These are phyloP conservation scores for Cyanoramphus novaezelandiae DNA, from an alignment of 2,113 vertebrate species.

Conservation along the genomic window DNA sequence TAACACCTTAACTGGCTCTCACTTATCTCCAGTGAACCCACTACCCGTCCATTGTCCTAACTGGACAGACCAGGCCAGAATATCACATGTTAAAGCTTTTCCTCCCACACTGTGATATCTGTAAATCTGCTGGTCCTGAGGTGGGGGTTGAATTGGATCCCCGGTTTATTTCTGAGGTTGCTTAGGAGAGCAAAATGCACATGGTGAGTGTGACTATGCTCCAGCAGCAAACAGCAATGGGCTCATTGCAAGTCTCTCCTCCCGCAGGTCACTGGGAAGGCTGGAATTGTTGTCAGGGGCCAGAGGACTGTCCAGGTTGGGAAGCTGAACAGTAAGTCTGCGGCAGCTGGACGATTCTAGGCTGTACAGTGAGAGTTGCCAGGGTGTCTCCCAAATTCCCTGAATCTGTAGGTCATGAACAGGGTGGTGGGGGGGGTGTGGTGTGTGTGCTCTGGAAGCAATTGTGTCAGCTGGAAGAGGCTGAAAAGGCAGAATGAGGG, in stretches of 20 bases:
- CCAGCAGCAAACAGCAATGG: neutral
- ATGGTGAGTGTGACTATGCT: neutral
- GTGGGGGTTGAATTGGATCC: neutral
- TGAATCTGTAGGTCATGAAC: neutral
- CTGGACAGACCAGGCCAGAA: neutral
- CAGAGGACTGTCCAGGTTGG: neutral
- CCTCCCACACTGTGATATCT: neutral
- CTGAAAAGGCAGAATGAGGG: neutral
- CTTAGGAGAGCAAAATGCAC: neutral
- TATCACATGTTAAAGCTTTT: neutral
- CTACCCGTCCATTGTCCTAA: neutral
- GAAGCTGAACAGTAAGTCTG: slow-evolving; percentile 46
- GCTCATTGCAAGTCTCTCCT: neutral
- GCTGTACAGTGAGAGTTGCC: neutral
- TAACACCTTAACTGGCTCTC: neutral
- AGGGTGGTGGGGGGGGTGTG: neutral
- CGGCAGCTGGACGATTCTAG: neutral
- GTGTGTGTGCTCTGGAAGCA: neutral
- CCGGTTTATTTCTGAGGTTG: neutral
- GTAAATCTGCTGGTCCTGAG: neutral
- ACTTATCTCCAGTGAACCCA: neutral
- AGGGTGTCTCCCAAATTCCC: neutral
- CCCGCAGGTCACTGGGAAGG: slow-evolving; percentile 53
- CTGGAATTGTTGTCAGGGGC: slow-evolving; percentile 50
- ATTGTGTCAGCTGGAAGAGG: neutral